Percentiles rank a stretch among this genome's conserved stretches.
phyloP scores from a whole-genome alignment of 2,888 invertebrate species.

The Hyalella azteca region DNA sequence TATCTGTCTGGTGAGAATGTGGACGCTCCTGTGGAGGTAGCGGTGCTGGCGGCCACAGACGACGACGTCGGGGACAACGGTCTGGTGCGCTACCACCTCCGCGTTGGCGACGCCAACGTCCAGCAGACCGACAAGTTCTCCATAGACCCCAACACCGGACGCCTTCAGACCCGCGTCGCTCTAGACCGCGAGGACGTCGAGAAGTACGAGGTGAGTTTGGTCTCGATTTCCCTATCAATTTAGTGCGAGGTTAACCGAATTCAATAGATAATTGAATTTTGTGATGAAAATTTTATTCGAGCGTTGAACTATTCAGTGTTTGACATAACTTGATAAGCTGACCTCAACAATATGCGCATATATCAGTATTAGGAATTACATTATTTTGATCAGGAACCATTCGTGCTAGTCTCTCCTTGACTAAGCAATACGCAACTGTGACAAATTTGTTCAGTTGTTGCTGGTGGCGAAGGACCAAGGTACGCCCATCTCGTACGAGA shows the following conservation, averaged over 20 bases:
- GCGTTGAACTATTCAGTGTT: too few relatives aligned
- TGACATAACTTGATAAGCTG: too few relatives aligned
- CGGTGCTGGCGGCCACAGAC: conserved; percentile 83
- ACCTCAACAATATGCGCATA: too few relatives aligned
- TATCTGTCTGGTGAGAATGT: too few relatives aligned
- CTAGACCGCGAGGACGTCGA: conserved; percentile 78
- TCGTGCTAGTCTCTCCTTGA: too few relatives aligned
- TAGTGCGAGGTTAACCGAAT: background rate
- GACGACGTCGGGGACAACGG: conserved; percentile 84
- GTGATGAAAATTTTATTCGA: too few relatives aligned
- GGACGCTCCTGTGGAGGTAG: conserved; percentile 75
- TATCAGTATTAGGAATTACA: too few relatives aligned
- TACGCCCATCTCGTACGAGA: conserved; percentile 79
- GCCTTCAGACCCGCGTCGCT: conserved; percentile 78
- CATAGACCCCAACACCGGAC: conserved; percentile 79
- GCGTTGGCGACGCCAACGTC: conserved; percentile 74
- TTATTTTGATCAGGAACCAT: too few relatives aligned
- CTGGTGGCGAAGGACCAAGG: conserved; percentile 85
- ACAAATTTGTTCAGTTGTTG: conserved; percentile 75
- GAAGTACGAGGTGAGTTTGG: conserved; percentile 69
- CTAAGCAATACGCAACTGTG: too few relatives aligned
- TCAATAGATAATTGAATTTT: too few relatives aligned
- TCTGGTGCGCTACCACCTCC: conserved; percentile 76
- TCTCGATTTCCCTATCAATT: background rate
- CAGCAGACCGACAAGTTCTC: conserved; percentile 82